A percentile compares a stretch with the other conserved stretches of the same genome.
Conservation (phyloP, 2,797 vertebrate genomes). For the Oryzias sinensis region DNA sequence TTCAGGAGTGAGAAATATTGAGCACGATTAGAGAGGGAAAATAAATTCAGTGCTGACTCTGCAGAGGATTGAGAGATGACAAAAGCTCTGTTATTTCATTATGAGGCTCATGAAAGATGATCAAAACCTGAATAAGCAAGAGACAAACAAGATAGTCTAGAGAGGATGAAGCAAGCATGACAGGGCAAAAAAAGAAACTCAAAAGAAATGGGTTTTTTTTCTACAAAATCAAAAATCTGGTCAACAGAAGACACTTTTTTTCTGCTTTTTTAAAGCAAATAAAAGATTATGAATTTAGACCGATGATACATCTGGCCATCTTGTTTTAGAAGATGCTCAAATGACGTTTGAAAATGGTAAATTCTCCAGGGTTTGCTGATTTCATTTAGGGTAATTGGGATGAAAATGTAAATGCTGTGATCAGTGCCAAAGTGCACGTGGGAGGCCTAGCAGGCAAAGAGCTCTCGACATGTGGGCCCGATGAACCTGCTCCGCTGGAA, state of each 20-base stretch:
- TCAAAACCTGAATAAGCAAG: conserved; percentile 29
- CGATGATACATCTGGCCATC: no score
- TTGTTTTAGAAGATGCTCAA: background rate
- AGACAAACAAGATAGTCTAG: conserved; percentile 7
- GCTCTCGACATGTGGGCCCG: conserved; percentile 58
- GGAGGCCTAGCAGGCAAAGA: conserved; percentile 58
- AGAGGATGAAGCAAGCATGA: conserved; percentile 24
- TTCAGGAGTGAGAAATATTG: conserved; percentile 21
- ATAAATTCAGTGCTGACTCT: conserved; percentile 38
- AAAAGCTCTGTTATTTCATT: conserved; percentile 41
- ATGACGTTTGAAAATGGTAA: conserved; percentile 4
- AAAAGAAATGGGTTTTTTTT: conserved; percentile 26
- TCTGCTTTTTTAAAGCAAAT: no score
- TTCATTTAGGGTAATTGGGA: conserved; percentile 17
- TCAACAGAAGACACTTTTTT: background rate
- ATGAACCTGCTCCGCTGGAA: conserved; percentile 66
- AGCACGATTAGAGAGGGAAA: conserved; percentile 16
- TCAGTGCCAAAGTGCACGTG: conserved; percentile 33
- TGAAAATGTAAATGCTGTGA: conserved; percentile 12
- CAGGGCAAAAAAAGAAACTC: conserved; percentile 20
- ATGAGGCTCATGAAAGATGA: conserved; percentile 43
- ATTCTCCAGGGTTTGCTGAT: conserved; percentile 5
- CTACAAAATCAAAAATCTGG: conserved; percentile 25
- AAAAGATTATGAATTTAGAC: no score
- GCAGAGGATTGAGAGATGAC: conserved; percentile 37